phyloP scores from a whole-genome alignment of 2,113 vertebrate species.

The Clarias magur region DNA sequence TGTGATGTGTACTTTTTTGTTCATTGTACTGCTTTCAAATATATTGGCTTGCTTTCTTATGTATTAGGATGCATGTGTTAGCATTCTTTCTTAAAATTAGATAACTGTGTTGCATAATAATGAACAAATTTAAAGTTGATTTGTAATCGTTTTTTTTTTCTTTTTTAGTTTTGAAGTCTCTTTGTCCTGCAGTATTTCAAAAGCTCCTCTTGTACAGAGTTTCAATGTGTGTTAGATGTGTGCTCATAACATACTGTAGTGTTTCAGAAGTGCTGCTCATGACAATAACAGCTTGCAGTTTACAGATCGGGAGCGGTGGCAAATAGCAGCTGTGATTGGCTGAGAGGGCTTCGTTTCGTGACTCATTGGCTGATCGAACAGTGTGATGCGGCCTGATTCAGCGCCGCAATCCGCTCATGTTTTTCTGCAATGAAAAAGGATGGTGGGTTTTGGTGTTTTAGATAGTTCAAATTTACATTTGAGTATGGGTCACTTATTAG shows the following conservation, averaged over 20 bases:
- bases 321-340: conserved; percentile 52
- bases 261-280: conserved; percentile 34
- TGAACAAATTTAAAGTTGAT: neutral
- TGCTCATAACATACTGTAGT: conserved; percentile 32
- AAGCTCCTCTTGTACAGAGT: conserved; percentile 26
- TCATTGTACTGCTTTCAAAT: neutral
- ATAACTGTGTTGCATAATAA: conserved; percentile 2
- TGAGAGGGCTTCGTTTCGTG: conserved; percentile 32
- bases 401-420: conserved; percentile 17
- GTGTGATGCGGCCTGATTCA: conserved; percentile 39
- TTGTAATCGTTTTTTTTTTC: neutral
- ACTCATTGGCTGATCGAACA: conserved; percentile 29
- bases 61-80: neutral
- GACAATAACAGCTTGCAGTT: conserved; percentile 48
- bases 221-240: conserved; percentile 20
- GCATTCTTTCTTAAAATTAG: neutral
- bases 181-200: neutral
- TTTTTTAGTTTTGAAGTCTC: neutral
- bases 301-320: conserved; percentile 45
- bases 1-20: neutral
- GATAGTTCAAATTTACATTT: neutral
- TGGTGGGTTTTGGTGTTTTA: conserved; percentile 9
- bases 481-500: neutral
- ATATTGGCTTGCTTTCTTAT: neutral
- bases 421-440: neutral